Evolutionary conservation across 2,113 vertebrate genomes (phyloP).

Genomic region (Meleagris gallopavo): DNA sequence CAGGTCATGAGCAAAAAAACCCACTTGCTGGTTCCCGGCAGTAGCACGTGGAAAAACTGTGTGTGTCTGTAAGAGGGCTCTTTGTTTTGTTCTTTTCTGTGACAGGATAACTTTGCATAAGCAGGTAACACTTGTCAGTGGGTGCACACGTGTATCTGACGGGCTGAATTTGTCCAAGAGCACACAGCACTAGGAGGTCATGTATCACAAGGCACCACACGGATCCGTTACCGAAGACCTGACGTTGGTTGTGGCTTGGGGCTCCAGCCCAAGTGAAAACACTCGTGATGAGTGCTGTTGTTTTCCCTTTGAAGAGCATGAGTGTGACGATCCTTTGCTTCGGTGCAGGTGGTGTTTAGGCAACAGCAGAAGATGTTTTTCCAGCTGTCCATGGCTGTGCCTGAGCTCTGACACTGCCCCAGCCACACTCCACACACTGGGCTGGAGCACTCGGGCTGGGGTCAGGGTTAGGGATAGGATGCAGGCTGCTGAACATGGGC

Average conservation of each 20-base stretch:
- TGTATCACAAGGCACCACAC: neutral
- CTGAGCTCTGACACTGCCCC: neutral
- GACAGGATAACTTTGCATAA: neutral
- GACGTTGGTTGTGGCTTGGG: neutral
- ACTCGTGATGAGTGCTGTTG: neutral
- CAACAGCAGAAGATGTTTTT: conserved; percentile 48
- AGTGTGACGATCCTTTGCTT: conserved; percentile 22
- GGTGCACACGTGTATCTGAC: neutral
- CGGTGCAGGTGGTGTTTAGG: conserved; percentile 9
- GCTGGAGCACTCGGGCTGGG: neutral
- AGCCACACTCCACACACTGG: neutral
- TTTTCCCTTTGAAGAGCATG: neutral
- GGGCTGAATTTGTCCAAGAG: neutral
- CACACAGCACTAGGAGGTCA: neutral
- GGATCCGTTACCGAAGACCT: neutral
- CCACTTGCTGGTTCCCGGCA: neutral
- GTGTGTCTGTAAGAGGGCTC: neutral
- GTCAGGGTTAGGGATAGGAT: neutral
- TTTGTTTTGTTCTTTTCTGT: neutral
- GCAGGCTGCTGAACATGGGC: neutral
- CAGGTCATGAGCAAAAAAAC: neutral
- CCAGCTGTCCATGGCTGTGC: conserved; percentile 7
- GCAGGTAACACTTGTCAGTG: fast-evolving
- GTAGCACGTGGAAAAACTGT: neutral
- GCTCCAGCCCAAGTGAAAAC: neutral